Percentiles rank a stretch among this genome's conserved stretches.
phyloP scores from a whole-genome alignment of 1,140 invertebrate genomes.

The honey bee (Apis mellifera) region DNA sequence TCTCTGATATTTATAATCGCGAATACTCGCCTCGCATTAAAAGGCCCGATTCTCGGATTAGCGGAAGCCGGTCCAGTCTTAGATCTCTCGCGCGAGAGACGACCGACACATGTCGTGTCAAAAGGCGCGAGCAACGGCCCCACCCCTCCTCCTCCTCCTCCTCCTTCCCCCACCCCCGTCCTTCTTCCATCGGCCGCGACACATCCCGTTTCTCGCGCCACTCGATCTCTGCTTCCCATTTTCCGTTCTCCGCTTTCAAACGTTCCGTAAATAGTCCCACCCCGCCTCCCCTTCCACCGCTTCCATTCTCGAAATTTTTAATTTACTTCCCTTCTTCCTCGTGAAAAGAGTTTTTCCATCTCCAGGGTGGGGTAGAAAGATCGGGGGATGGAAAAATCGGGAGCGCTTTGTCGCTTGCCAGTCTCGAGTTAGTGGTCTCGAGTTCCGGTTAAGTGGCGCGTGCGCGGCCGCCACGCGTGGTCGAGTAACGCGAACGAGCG shows the following conservation, averaged over 20 bases:
- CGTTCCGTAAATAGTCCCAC: conserved; percentile 61
- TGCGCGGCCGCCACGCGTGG: conserved; percentile 51
- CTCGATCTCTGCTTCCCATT: conserved; percentile 62
- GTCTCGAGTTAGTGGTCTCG: background rate
- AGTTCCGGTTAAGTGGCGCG: background rate
- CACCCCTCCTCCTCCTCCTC: background rate
- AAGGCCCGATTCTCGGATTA: conserved; percentile 81
- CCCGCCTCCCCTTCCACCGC: background rate
- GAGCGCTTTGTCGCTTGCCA: too few species aligned
- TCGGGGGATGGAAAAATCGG: too few species aligned
- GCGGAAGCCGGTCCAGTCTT: conserved; percentile 78
- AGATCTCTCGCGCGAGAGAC: conserved; percentile 77
- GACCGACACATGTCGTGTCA: conserved; percentile 75
- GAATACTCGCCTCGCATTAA: conserved; percentile 78
- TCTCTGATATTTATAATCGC: conserved; percentile 81
- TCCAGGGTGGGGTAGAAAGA: too few species aligned
- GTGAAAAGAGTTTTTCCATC: too few species aligned
- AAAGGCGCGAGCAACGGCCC: conserved; percentile 46
- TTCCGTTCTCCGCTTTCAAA: conserved; percentile 66
- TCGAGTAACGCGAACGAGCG: conserved; percentile 58
- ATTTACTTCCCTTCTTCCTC: too few species aligned
- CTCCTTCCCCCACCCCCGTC: background rate
- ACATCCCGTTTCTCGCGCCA: conserved; percentile 37
- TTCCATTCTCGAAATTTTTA: too few species aligned
- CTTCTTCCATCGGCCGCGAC: conserved; percentile 31